A percentile compares a stretch with the other conserved stretches of the same genome.
phyloP scores from a whole-genome alignment of 1,140 invertebrate genomes.

The Ips typographus region DNA sequence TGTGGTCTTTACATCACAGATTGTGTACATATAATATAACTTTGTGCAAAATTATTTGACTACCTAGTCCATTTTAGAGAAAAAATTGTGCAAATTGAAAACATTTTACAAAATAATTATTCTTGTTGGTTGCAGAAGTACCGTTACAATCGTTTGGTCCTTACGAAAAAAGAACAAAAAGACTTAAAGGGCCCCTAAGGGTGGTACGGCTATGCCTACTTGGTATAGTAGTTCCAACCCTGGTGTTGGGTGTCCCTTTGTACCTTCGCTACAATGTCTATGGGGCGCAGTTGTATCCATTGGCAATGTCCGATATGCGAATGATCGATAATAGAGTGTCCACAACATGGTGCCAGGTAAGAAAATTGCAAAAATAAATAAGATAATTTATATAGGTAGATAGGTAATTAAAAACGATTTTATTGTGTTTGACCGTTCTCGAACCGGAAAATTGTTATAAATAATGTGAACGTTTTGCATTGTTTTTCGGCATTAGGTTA shows the following conservation, averaged over 20 bases:
- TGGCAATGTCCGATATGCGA: conserved; percentile 76
- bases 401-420: too few relatives aligned
- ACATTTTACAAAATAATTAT: too few relatives aligned
- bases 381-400: too few relatives aligned
- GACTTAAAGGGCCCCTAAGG: conserved; percentile 59
- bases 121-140: conserved; percentile 29
- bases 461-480: too few relatives aligned
- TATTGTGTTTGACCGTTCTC: too few relatives aligned
- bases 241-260: conserved; percentile 66
- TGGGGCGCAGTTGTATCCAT: conserved; percentile 67
- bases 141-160: conserved; percentile 37
- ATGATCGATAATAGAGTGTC: conserved; percentile 71
- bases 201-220: conserved; percentile 64
- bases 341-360: conserved; percentile 75
- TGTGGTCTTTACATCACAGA: too few relatives aligned
- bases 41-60: too few relatives aligned
- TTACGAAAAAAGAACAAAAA: conserved; percentile 26
- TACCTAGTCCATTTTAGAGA: too few relatives aligned
- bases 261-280: conserved; percentile 70
- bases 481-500: too few relatives aligned
- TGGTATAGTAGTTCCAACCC: conserved; percentile 64
- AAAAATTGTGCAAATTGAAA: too few relatives aligned
- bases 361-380: not conserved
- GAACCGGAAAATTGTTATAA: too few relatives aligned
- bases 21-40: too few relatives aligned